A percentile compares a stretch with the other conserved stretches of the same genome.
Conservation (phyloP, 2,888 invertebrate genomes). For the Campoletis raptor region DNA sequence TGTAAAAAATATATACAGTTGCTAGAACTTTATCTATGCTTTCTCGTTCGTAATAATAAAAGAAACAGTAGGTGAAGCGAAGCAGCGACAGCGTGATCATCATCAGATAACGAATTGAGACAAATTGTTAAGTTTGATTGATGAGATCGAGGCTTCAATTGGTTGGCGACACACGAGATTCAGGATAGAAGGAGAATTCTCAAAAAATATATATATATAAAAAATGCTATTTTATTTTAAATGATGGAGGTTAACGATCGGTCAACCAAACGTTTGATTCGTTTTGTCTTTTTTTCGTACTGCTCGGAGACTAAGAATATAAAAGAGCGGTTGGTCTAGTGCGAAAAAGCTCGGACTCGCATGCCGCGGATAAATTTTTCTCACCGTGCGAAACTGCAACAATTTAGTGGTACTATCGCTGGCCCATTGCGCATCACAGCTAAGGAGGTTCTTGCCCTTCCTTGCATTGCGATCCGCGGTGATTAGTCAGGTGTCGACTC, state of each 20-base stretch:
- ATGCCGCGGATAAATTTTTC: too few species aligned
- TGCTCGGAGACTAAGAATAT: too few species aligned
- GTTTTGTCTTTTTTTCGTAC: not conserved
- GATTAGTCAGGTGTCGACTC: too few species aligned
- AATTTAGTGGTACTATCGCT: too few species aligned
- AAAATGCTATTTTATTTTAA: not conserved
- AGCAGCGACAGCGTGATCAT: slow-evolving; percentile 16
- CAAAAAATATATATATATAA: too few species aligned
- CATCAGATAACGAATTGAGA: slow-evolving; percentile 56
- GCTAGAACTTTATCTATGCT: slow-evolving; percentile 50
- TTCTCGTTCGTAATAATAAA: slow-evolving; percentile 6
- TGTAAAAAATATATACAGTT: slow-evolving; percentile 10
- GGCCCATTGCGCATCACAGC: too few species aligned
- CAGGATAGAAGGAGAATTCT: not conserved
- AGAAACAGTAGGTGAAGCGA: not conserved
- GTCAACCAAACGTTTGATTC: not conserved
- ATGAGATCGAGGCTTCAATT: slow-evolving; percentile 34
- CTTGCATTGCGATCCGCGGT: too few species aligned
- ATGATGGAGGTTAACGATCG: not conserved
- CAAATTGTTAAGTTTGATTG: slow-evolving; percentile 52
- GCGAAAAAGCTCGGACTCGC: too few species aligned
- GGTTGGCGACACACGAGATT: slow-evolving; percentile 20
- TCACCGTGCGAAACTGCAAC: too few species aligned
- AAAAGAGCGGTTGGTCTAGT: too few species aligned
- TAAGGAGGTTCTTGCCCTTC: too few species aligned